Base-by-base conservation (phyloP, 2,888 invertebrate genomes). In the Oscheius onirici region DNA sequence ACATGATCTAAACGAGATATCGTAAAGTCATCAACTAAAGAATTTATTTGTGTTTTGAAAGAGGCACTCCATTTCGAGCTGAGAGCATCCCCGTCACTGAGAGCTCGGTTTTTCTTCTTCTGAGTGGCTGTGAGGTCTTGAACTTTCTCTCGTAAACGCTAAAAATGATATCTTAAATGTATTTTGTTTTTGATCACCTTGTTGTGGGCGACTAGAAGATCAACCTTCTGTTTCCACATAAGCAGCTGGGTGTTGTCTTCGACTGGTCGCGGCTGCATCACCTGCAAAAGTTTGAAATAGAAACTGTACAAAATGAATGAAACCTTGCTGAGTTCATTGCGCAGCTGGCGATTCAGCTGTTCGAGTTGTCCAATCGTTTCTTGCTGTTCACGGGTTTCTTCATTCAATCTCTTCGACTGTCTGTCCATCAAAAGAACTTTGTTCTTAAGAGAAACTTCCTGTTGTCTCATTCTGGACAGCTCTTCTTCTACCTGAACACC, bases 181-280 rank as follows among this genome's bases (percentile, higher is more conserved):
- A n/a, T n/a, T n/a, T n/a, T n/a, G n/a, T n/a, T n/a, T n/a, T n/a
- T n/a, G n/a, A n/a, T n/a, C n/a, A n/a, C n/a, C n/a, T 82, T 82
- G 61, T 82, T 82, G 57, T 82, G 82, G 15, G 77, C 79, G 17
- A 80, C 82, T 67, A 82, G 73, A 20, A 80, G 52, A 28, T 82
- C 82, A 34, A 78, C 78, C 65, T 80, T 80, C 67, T 82, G 82
- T 40, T 82, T 82, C 82, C 82, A 82, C 46, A 77, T 69, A 40
- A 79, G 71, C 13, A 76, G 69, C 46, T 76, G 77, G 13, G 74
- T 72, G 61, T 75, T 75, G 46, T 82, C 82, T 26, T 75, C 76
- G 17, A 74, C 72, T 2, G 75, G 72, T 8, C 82, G 70, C 43
- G 75, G 74, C 41, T 81, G 79, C 55, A 78, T 77, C 17, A 77